These are phyloP conservation scores for Hyposmocoma kahamanoa DNA, from an alignment of 1,140 invertebrate species.

Conservation along the genomic window DNA sequence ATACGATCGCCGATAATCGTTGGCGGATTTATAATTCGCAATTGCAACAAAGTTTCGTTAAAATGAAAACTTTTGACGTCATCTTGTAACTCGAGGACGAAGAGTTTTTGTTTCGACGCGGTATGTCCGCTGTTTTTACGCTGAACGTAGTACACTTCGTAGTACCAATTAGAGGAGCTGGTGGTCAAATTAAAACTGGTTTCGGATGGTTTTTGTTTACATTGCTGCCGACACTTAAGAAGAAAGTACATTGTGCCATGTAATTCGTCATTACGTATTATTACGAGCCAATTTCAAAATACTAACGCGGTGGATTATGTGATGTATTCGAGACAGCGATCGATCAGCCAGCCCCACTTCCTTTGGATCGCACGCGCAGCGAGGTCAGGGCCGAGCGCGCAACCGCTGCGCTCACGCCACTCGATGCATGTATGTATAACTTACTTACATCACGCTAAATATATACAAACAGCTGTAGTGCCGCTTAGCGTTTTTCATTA, in stretches of 20 bases:
- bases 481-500: no score
- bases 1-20: background rate
- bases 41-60: no score
- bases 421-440: background rate
- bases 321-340: constrained; percentile 3
- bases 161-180: background rate
- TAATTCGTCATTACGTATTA: background rate
- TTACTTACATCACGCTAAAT: no score
- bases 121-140: background rate
- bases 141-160: constrained; percentile 1
- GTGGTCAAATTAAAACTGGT: background rate
- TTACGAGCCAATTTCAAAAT: background rate
- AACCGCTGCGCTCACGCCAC: background rate
- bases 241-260: background rate
- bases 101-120: background rate
- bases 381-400: constrained; percentile 4
- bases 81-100: background rate
- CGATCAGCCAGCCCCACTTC: constrained; percentile 5
- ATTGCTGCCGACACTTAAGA: background rate
- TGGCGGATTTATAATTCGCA: background rate
- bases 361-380: background rate
- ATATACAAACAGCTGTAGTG: no score
- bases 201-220: background rate
- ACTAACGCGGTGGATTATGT: background rate
- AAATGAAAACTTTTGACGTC: background rate